phyloP scores from a whole-genome alignment of 2,888 invertebrate genomes.

The Agrotis segetum region DNA sequence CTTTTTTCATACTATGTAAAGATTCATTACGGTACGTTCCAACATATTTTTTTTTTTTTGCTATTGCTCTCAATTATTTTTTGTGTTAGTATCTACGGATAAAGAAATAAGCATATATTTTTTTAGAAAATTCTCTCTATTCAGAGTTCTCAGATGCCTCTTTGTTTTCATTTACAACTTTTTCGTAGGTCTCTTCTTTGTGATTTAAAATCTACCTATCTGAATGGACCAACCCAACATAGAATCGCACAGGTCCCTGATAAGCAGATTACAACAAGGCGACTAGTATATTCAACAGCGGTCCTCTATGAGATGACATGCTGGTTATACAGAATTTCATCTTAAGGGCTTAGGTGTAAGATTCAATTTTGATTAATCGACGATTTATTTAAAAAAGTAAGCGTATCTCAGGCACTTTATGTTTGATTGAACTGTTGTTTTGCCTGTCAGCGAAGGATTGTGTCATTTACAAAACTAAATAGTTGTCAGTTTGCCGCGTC shows the following conservation, averaged over 20 bases:
- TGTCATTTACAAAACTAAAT: slow-evolving; percentile 1
- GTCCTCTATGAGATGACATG: not conserved
- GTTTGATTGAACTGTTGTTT: slow-evolving; percentile 36
- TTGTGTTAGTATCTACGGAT: too few species aligned
- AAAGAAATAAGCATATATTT: too few species aligned
- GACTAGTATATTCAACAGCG: not conserved
- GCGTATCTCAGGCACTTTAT: slow-evolving; percentile 1
- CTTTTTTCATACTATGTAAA: too few species aligned
- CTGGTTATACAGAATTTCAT: slow-evolving; percentile 1
- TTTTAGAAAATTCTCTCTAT: too few species aligned
- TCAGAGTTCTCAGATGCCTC: too few species aligned
- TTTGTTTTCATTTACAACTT: slow-evolving; percentile 1
- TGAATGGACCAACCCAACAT: slow-evolving; percentile 8
- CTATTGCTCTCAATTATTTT: too few species aligned
- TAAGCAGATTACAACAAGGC: slow-evolving; percentile 6
- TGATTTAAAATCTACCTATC: not conserved
- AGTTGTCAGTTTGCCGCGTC: not conserved
- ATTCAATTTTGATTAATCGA: not conserved
- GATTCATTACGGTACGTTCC: too few species aligned
- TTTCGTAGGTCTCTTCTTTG: too few species aligned
- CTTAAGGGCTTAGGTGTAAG: not conserved
- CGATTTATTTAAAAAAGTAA: not conserved
- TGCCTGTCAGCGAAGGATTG: slow-evolving; percentile 9
- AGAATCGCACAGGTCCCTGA: not conserved
- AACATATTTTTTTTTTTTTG: too few species aligned